Evolutionary conservation across 2,797 vertebrate genomes (phyloP).

Genomic region (Australoheros facetus): DNA sequence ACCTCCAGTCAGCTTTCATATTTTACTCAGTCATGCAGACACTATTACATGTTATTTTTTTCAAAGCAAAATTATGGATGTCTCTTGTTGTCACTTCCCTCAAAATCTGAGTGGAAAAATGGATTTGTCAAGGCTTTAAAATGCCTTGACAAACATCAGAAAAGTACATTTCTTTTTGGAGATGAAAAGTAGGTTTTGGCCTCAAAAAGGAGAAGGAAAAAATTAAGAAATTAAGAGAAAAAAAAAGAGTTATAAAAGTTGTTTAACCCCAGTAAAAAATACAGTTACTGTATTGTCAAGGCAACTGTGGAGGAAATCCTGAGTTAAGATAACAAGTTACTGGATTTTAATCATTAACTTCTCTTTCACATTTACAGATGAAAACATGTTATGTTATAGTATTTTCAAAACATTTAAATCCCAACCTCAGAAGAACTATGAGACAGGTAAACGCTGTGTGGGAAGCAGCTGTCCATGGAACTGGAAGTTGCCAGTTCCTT

Average conservation of each 20-base stretch:
- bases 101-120: constrained; percentile 13
- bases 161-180: not conserved
- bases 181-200: constrained; percentile 1
- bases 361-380: not conserved
- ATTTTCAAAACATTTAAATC: not conserved
- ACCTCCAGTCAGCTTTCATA: constrained; percentile 37
- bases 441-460: not conserved
- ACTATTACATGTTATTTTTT: constrained; percentile 27
- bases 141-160: not conserved
- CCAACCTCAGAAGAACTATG: not conserved
- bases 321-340: not conserved
- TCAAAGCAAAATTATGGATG: constrained; percentile 34
- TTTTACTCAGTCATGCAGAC: constrained; percentile 26
- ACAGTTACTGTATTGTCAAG: not conserved
- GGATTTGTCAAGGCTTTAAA: constrained; percentile 11
- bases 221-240: not conserved
- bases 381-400: not conserved
- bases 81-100: constrained; percentile 17
- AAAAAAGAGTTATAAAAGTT: not conserved
- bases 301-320: not conserved
- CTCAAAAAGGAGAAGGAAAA: not conserved
- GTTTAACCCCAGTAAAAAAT: not conserved
- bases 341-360: not conserved
- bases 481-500: not conserved
- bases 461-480: constrained; percentile 23